Evolutionary conservation across 1,140 invertebrate species (phyloP), one percentile per base, ranked within the genome.

Genomic region (Danaus melanippus): DNA sequence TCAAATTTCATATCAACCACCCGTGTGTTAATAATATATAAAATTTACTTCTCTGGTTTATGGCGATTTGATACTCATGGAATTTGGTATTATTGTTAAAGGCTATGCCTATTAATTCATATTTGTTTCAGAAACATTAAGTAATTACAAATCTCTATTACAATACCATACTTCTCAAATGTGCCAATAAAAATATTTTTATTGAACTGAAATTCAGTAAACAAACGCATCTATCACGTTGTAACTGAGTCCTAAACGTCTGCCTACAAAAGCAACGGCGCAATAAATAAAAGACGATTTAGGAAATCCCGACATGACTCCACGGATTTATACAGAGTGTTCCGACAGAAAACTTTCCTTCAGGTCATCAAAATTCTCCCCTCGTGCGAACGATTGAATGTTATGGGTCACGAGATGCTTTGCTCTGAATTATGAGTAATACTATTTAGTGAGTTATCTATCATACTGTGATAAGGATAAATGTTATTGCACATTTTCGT

Each of bases 331-430:
- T 81, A 83, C 75, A 75, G 69, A 78, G 75, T 80, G 71, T 79
- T 73, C 70, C 69, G 66, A 70, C 66, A 72, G 57, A 74, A 79
- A 80, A 52, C 79, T 82, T 82, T 80, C 74, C 65, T 80, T 66
- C 66, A 73, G 74, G 74, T 78, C 79, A 83, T 83, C 79, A 78
- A 78, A 80, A 83, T 83, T 83, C 77, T 70, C 68, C 73, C 76
- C 73, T 73, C 79, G 79, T 70, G 60, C 76, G 73, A 69, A 79
- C 79, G 79, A 83, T 83, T 83, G 79, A 83, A 83, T 83, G 79
- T 79, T 80, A 80, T 83, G 74, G 72, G 65, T 71, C 72, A 64
- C 66, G 76, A 75, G 76, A 72, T 69, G 74, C 69, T 71, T 74
- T 67, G 70, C 74, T 75, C 65, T 70, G 67, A 82, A 67, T 79